These are phyloP conservation scores for Urocolius indicus DNA, from an alignment of 2,113 vertebrate species.

Conservation along the genomic window DNA sequence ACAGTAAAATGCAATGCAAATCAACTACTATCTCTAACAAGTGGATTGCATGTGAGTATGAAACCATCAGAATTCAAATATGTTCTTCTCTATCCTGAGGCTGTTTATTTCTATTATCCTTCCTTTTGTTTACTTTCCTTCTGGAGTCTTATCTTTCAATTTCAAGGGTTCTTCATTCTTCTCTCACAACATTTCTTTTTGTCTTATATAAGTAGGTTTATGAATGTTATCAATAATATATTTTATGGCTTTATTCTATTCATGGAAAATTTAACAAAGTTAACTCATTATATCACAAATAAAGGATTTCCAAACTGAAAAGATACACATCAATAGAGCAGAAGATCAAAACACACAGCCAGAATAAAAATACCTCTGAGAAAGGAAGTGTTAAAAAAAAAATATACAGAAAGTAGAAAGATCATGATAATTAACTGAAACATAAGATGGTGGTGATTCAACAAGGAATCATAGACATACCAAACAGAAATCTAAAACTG, in stretches of 20 bases:
- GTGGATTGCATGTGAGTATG: background rate
- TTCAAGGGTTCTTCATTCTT: background rate
- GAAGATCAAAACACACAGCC: background rate
- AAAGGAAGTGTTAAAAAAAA: background rate
- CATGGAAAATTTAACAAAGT: background rate
- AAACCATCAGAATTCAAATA: background rate
- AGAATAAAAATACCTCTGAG: background rate
- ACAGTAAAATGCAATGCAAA: background rate
- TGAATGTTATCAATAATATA: background rate
- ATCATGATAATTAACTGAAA: background rate
- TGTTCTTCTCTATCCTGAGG: background rate
- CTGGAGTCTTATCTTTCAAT: background rate
- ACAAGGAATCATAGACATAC: background rate
- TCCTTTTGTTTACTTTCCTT: background rate
- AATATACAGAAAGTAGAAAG: background rate
- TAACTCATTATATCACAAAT: background rate
- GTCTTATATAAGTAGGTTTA: background rate
- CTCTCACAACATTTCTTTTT: background rate
- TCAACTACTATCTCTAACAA: background rate
- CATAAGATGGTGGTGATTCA: background rate
- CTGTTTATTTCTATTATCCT: background rate
- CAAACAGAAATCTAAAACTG: background rate
- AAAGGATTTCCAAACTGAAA: background rate
- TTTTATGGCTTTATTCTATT: background rate
- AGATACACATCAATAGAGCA: background rate